Conservation (phyloP, 2,797 vertebrate species). For the Xyrichtys novacula region DNA sequence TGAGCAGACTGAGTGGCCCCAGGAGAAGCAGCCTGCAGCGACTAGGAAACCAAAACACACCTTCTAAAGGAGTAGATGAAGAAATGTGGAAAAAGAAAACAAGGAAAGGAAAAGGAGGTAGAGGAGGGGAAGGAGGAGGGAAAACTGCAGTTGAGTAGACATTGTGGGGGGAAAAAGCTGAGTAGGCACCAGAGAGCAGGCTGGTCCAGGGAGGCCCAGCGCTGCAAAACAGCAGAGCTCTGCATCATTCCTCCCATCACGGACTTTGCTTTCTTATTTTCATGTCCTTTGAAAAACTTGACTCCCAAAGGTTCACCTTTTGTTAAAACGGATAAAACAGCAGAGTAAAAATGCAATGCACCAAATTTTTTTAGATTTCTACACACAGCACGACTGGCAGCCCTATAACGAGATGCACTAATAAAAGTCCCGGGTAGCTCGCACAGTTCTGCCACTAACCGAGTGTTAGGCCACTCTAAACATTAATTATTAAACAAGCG, state of each 20-base stretch:
- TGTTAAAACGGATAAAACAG: neutral
- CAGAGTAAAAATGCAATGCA: neutral
- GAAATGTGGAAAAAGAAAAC: neutral
- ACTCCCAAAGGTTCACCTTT: neutral
- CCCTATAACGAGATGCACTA: neutral
- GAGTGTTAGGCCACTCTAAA: constrained; percentile 13
- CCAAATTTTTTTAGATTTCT: neutral
- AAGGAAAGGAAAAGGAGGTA: neutral
- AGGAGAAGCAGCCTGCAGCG: constrained; percentile 48
- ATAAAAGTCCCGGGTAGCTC: constrained; percentile 8
- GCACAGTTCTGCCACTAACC: neutral
- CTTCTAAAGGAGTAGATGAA: constrained; percentile 12
- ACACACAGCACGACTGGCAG: no score
- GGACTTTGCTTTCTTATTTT: constrained; percentile 15
- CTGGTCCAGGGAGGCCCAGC: constrained; percentile 34
- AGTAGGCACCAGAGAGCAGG: constrained; percentile 44
- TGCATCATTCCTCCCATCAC: constrained; percentile 33
- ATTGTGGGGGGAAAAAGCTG: constrained; percentile 51
- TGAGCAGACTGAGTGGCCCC: constrained; percentile 60
- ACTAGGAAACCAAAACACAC: constrained; percentile 32
- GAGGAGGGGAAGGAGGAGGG: constrained; percentile 4
- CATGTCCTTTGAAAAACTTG: neutral
- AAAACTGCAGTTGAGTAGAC: constrained; percentile 55
- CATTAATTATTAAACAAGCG: constrained; percentile 33
- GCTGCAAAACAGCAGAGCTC: constrained; percentile 46